Evolutionary conservation across 2,113 vertebrate species (phyloP).

Genomic region (Lates calcarifer): DNA sequence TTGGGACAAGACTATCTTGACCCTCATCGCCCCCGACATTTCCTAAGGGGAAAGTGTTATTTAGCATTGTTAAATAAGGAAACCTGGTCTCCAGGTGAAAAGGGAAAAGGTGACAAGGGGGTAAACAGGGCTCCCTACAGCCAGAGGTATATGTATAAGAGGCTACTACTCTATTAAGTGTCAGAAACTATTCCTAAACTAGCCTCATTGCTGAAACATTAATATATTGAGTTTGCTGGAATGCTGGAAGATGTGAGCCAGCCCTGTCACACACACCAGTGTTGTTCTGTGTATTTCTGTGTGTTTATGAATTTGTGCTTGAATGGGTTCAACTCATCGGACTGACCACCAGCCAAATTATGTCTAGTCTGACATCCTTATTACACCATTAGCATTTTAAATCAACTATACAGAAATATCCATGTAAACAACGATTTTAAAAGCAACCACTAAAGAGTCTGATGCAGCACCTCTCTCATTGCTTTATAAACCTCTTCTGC

Average conservation of each 20-base stretch:
- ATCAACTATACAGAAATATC: not conserved
- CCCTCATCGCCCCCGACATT: not conserved
- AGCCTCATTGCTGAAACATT: not conserved
- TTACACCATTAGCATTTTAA: slow-evolving; percentile 1
- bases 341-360: slow-evolving; percentile 5
- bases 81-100: not conserved
- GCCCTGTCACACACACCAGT: not conserved
- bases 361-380: not conserved
- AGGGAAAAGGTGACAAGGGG: too few species aligned
- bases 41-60: not conserved
- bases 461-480: not conserved
- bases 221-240: not conserved
- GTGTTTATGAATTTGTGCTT: not conserved
- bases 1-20: slow-evolving; percentile 42
- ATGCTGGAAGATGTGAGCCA: not conserved
- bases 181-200: not conserved
- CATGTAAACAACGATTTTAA: not conserved
- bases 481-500: slow-evolving; percentile 23
- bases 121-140: not conserved
- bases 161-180: not conserved
- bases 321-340: not conserved
- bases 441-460: not conserved
- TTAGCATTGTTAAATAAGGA: slow-evolving; percentile 26
- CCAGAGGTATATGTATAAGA: not conserved
- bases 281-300: not conserved